Conservation (phyloP, 2,888 invertebrate genomes). For the Spatulosminthurus flaviceps region DNA sequence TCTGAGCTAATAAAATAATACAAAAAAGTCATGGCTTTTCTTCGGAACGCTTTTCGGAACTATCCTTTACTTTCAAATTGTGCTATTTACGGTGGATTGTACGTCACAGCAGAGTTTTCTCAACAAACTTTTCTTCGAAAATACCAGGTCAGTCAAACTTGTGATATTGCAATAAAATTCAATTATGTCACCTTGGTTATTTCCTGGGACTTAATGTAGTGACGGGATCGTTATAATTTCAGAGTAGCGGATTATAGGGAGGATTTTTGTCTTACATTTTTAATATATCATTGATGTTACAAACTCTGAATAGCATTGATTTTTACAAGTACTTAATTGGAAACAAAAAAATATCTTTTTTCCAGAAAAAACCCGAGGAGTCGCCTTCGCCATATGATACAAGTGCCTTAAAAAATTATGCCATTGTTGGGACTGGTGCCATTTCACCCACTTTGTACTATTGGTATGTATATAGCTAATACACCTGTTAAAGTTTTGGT, state of each 20-base stretch:
- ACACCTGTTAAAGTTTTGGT: no score
- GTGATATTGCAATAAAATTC: not conserved
- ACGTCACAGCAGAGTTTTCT: conserved; percentile 80
- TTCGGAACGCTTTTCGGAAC: conserved; percentile 63
- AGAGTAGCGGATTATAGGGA: no score
- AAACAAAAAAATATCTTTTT: conserved; percentile 8
- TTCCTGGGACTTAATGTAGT: no score
- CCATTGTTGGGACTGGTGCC: conserved; percentile 72
- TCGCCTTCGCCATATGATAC: conserved; percentile 59
- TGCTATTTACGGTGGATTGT: conserved; percentile 78
- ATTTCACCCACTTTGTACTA: conserved; percentile 73
- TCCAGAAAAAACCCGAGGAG: conserved; percentile 55
- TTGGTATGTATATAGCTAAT: no score
- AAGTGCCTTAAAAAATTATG: conserved; percentile 70
- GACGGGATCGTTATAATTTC: no score
- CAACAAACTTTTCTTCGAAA: conserved; percentile 79
- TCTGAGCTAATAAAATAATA: not conserved
- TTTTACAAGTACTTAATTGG: not conserved
- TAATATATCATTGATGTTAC: no score
- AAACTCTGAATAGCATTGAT: no score
- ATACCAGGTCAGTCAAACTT: conserved; percentile 70
- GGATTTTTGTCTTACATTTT: no score
- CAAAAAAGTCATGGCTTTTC: conserved; percentile 46
- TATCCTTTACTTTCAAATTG: conserved; percentile 70
- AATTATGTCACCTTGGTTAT: not conserved